Evolutionary conservation across 2,113 vertebrate species (phyloP).

Genomic region (Alectura lathami): DNA sequence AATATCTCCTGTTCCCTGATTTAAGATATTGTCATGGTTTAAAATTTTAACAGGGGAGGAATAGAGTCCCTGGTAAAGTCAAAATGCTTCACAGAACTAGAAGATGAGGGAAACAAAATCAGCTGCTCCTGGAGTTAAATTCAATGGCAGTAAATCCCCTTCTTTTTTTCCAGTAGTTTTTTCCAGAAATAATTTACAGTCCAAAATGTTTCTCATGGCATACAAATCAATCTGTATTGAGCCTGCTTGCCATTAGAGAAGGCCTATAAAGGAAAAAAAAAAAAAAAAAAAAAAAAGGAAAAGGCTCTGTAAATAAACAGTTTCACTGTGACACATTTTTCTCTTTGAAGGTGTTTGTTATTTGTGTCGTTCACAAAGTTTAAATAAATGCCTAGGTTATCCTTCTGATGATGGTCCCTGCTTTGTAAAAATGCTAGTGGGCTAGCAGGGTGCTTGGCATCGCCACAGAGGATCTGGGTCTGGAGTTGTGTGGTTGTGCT

Average conservation of each 20-base stretch:
- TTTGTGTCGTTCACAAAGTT: neutral
- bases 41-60: neutral
- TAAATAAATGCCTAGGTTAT: neutral
- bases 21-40: neutral
- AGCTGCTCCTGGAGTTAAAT: neutral
- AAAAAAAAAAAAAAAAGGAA: too few relatives aligned
- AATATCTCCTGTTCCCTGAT: neutral
- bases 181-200: constrained; percentile 21
- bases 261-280: neutral
- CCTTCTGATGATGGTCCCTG: neutral
- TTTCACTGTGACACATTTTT: neutral
- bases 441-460: neutral
- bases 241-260: neutral
- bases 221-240: constrained; percentile 22
- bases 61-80: neutral
- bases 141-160: neutral
- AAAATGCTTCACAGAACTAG: neutral
- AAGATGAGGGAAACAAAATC: neutral
- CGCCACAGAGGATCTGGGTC: neutral
- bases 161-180: constrained; percentile 1
- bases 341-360: neutral
- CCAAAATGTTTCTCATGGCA: neutral
- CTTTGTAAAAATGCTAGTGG: neutral
- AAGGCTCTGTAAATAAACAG: neutral
- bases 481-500: neutral